Evolutionary conservation across 2,888 invertebrate genomes (phyloP), one percentile per base, ranked within the genome.

Genomic region (Bhutanitis thaidina): DNA sequence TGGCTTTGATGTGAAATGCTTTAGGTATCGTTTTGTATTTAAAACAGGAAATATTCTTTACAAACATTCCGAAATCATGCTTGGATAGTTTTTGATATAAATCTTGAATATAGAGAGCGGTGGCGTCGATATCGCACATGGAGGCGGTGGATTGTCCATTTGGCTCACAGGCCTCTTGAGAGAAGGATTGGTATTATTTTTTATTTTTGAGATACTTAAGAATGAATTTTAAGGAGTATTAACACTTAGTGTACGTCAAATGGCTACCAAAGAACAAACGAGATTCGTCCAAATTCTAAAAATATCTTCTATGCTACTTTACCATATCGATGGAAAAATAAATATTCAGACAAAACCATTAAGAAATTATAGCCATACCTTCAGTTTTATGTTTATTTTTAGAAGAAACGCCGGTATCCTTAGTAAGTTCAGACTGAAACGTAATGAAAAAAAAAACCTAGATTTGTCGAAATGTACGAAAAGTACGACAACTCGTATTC

Each of bases 161-260:
- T 35, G 63, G 38, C 35, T 72, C 69, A 65, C 61, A 56, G 60
- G 67, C 69, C 80, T 83, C 82, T 83, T 81, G 80, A 79, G 79
- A 70, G 70, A 79, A 79, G 55, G 61, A 52, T 35, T 7, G 13
- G 51, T 53, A 58, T 63, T 65, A 60, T 30, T 49, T 48, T 41
- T 37, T 13, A 36, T 15, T n/a, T 15, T 36, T 36, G 9, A 8
- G 27, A 7, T 8, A 27, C 20, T 20, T 20, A 20, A 2, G 5
- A 5, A 20, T 20, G n/a, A n/a, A n/a, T n/a, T n/a, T n/a, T n/a
- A n/a, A n/a, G n/a, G n/a, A n/a, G n/a, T n/a, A n/a, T n/a, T n/a
- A n/a, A n/a, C n/a, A n/a, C n/a, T n/a, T n/a, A n/a, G n/a, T n/a
- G n/a, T n/a, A n/a, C n/a, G n/a, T n/a, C n/a, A n/a, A n/a, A n/a